Percentiles rank a stretch among this genome's conserved stretches.
These are phyloP conservation scores for Aphaenogaster ashmeadi DNA, from an alignment of 1,140 invertebrate genomes.

Conservation along the genomic window DNA sequence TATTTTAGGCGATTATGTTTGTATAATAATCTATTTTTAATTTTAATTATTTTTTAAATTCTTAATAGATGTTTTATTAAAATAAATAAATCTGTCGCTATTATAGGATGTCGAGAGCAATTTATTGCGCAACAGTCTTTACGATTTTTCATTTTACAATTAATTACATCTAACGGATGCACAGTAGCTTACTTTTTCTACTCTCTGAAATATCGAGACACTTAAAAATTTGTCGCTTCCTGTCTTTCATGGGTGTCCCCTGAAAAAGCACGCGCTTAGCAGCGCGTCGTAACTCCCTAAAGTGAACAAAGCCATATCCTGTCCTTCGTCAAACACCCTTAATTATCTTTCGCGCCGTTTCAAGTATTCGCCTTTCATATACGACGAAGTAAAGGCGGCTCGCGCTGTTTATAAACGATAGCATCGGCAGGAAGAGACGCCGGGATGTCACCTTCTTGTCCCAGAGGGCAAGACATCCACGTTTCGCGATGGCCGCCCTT, in stretches of 20 bases:
- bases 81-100: not conserved
- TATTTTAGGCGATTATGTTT: not conserved
- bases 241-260: not conserved
- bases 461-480: slow-evolving; percentile 58
- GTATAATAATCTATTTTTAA: not conserved
- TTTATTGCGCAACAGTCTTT: not conserved
- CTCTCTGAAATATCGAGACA: not conserved
- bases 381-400: not conserved
- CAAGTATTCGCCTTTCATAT: not conserved
- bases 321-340: slow-evolving; percentile 65
- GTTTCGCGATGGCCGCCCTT: slow-evolving; percentile 72
- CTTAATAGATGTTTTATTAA: not conserved
- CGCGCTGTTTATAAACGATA: not conserved
- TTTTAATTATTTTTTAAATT: not conserved
- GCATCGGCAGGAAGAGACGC: slow-evolving; percentile 59
- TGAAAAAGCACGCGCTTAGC: not conserved
- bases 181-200: not conserved
- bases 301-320: slow-evolving; percentile 75
- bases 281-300: slow-evolving; percentile 76
- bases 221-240: not conserved
- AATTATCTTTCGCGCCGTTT: slow-evolving; percentile 59
- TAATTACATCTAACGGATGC: not conserved
- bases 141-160: not conserved
- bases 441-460: slow-evolving; percentile 64
- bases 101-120: not conserved